phyloP scores from a whole-genome alignment of 2,888 invertebrate species.

The Chromoteleia sp. region DNA sequence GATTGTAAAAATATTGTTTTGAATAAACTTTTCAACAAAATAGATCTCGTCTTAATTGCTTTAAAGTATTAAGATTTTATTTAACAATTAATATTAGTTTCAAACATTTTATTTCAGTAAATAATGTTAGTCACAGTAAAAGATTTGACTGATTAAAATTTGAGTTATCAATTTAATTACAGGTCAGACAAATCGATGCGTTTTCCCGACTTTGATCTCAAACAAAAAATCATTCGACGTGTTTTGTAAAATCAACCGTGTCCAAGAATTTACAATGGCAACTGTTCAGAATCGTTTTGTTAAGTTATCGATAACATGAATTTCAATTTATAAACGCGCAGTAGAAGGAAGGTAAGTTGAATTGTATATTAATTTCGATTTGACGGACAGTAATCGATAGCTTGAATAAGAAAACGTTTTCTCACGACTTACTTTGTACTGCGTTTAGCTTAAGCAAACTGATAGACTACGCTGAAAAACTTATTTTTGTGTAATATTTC shows the following conservation, averaged over 20 bases:
- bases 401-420: constrained; percentile 63
- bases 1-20: constrained; percentile 23
- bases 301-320: not conserved
- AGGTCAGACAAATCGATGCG: too few species aligned
- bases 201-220: constrained; percentile 9
- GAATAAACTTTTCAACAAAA: constrained; percentile 24
- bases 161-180: too few species aligned
- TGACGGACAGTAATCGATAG: constrained; percentile 44
- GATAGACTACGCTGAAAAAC: constrained; percentile 74
- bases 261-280: constrained; percentile 14
- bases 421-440: constrained; percentile 75
- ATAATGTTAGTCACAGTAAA: too few species aligned
- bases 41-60: not conserved
- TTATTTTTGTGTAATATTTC: constrained; percentile 82
- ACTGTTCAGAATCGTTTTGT: constrained; percentile 4
- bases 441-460: constrained; percentile 73
- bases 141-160: not conserved
- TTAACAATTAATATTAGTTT: too few species aligned
- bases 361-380: constrained; percentile 39
- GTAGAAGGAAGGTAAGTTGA: constrained; percentile 26
- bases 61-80: too few species aligned
- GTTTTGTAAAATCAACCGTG: not conserved
- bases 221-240: constrained; percentile 6
- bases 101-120: too few species aligned
- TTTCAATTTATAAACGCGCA: constrained; percentile 7